phyloP scores from a whole-genome alignment of 2,888 invertebrate genomes.

The Athalia circularis region DNA sequence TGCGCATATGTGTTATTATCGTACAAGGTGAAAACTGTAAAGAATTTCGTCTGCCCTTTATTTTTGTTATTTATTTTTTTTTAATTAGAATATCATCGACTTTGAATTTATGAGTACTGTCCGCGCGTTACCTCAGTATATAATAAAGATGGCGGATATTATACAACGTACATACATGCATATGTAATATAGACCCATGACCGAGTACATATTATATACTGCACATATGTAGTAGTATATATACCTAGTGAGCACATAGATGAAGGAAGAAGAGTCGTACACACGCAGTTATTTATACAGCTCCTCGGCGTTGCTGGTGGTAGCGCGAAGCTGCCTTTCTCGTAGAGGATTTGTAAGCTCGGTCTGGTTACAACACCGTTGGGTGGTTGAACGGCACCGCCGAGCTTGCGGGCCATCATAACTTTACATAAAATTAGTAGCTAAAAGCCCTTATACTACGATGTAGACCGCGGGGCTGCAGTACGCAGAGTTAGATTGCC shows the following conservation, averaged over 20 bases:
- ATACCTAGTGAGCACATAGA: not conserved
- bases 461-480: too few species aligned
- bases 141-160: not conserved
- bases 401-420: slow-evolving; percentile 61
- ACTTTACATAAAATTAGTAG: slow-evolving; percentile 73
- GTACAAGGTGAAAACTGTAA: too few species aligned
- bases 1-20: too few species aligned
- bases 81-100: not conserved
- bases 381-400: slow-evolving; percentile 18
- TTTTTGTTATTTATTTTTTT: not conserved
- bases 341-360: not conserved
- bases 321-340: not conserved
- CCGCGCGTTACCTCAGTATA: too few species aligned
- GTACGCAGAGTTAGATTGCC: too few species aligned
- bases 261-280: not conserved
- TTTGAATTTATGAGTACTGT: too few species aligned
- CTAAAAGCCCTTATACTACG: slow-evolving; percentile 67
- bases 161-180: not conserved
- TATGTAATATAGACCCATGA: not conserved
- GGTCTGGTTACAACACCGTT: slow-evolving; percentile 36
- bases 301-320: slow-evolving; percentile 25
- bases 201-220: not conserved
- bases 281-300: slow-evolving; percentile 12
- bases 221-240: not conserved
- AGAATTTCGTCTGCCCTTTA: not conserved